Evolutionary conservation across 2,888 invertebrate species (phyloP), one percentile per base, ranked within the genome.

Genomic region (Leistus spinibarbis): DNA sequence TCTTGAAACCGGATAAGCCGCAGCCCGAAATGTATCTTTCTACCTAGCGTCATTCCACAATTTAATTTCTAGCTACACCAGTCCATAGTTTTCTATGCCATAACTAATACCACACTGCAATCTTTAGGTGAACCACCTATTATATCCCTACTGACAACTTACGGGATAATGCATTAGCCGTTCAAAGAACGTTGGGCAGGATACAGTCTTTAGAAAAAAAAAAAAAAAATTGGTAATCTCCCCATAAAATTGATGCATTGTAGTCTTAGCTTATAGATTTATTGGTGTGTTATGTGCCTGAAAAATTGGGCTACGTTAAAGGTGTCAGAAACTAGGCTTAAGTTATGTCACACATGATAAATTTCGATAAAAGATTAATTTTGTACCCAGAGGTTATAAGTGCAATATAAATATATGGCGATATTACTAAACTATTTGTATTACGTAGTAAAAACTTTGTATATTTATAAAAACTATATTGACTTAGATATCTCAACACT

Each of bases 191-290:
- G 40, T 68, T 7, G 23, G 16, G 17, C 68, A 67, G 68, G 68
- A 68, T 68, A 7, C 5, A 7, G 68, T 68, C 22, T 63, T 54
- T 54, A 27, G 53, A 53, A 53, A 53, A 53, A 10, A 10, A 66
- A 13, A 64, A 13, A 1, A 16, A 64, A 13, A 20, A 19, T 67
- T 22, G 63, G 9, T 63, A 22, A 63, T 63, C n/a, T 63, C 13
- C 4, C 63, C 63, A 63, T 63, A 63, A 63, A 63, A 20, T 67
- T 63, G 63, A 20, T 63, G 23, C 63, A 63, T 63, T 68, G 68
- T 68, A 27, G 7, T 53, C 9, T 16, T 53, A 54, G 23, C 63
- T 63, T 63, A 63, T 63, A 63, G 63, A 63, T 16, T 63, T 68
- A 68, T 23, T n/a, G 56, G 7, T 56, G 17, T 40, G 13, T 40